These are phyloP conservation scores for Pectinophora gossypiella DNA, from an alignment of 1,140 invertebrate species.

Conservation along the genomic window DNA sequence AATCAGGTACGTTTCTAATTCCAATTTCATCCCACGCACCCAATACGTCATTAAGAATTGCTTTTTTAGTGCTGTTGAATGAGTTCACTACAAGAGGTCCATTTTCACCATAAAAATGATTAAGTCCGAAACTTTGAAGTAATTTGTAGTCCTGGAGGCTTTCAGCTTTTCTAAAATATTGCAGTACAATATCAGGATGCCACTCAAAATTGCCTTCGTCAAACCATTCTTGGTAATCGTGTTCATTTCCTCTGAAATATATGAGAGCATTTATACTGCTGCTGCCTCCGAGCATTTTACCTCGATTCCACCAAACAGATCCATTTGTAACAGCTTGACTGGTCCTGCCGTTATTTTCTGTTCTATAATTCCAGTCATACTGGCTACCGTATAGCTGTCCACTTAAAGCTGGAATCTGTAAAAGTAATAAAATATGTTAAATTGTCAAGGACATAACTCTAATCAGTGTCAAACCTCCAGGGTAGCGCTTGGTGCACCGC, in stretches of 20 bases:
- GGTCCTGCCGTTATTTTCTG: constrained; percentile 73
- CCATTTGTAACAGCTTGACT: constrained; percentile 62
- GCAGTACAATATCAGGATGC: constrained; percentile 71
- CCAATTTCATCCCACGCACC: constrained; percentile 44
- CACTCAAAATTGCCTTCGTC: constrained; percentile 77
- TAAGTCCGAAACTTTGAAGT: constrained; percentile 17
- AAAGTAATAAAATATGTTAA: constrained; percentile 8
- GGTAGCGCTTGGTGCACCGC: no score
- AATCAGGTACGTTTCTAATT: constrained; percentile 31
- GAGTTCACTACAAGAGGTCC: constrained; percentile 35
- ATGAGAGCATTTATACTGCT: constrained; percentile 87
- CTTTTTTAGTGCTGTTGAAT: constrained; percentile 29
- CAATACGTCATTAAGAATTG: constrained; percentile 45
- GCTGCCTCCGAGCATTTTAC: constrained; percentile 84
- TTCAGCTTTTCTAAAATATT: constrained; percentile 39
- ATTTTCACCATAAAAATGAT: constrained; percentile 26
- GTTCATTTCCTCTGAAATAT: constrained; percentile 81
- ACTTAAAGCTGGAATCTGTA: constrained; percentile 69
- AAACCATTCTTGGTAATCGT: constrained; percentile 80
- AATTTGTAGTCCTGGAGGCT: constrained; percentile 30
- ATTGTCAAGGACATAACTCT: neutral
- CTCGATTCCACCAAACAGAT: constrained; percentile 78
- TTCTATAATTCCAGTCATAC: constrained; percentile 80
- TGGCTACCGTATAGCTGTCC: constrained; percentile 57
- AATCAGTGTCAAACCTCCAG: no score